These are phyloP conservation scores for Camptogramma bilineatum DNA, from an alignment of 2,888 invertebrate genomes.

Conservation along the genomic window DNA sequence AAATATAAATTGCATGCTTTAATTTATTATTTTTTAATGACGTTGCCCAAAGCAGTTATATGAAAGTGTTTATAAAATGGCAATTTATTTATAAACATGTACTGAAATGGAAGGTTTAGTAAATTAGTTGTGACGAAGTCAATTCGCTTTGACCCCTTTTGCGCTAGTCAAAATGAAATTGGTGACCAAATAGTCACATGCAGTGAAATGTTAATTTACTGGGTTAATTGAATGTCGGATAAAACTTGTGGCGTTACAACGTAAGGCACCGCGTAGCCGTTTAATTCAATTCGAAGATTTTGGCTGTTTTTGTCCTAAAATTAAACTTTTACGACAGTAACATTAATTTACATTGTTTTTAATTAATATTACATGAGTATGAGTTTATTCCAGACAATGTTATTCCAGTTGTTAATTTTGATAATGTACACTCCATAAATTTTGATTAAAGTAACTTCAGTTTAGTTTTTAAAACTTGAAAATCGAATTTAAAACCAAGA, in stretches of 20 bases:
- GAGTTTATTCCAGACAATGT: too few relatives aligned
- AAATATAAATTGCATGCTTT: neutral
- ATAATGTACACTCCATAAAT: too few relatives aligned
- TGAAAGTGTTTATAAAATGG: neutral
- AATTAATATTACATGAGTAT: too few relatives aligned
- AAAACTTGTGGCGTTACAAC: constrained; percentile 7
- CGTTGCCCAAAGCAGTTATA: neutral
- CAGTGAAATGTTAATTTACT: constrained; percentile 30
- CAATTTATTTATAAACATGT: neutral
- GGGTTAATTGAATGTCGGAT: constrained; percentile 32
- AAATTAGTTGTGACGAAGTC: constrained; percentile 9
- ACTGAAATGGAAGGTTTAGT: neutral
- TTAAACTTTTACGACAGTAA: neutral
- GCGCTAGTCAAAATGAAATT: constrained; percentile 43
- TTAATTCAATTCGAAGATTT: neutral
- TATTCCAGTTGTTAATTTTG: too few relatives aligned
- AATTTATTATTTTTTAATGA: neutral
- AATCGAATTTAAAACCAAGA: too few relatives aligned
- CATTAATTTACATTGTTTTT: neutral
- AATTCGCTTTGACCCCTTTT: constrained; percentile 27
- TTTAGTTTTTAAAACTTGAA: too few relatives aligned
- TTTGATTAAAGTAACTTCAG: too few relatives aligned
- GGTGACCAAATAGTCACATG: constrained; percentile 35
- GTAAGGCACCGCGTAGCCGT: neutral
- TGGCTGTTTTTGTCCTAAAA: neutral